Conservation (phyloP, 2,888 invertebrate species). For the Melitaea athalia region DNA sequence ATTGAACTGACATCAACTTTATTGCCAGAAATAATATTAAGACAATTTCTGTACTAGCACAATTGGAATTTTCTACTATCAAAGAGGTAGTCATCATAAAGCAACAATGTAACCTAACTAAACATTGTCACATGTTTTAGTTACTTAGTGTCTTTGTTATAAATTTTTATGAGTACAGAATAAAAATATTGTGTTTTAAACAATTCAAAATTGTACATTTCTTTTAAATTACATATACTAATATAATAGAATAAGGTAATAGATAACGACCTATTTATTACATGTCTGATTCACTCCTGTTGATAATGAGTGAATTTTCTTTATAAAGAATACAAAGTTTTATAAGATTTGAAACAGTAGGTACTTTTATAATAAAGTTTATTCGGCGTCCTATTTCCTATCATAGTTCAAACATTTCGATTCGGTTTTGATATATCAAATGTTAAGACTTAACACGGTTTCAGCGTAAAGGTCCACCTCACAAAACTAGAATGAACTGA, state of each 20-base stretch:
- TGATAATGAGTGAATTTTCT: too few species aligned
- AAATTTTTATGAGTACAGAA: neutral
- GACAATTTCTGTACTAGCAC: slow-evolving; percentile 9
- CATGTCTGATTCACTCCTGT: too few species aligned
- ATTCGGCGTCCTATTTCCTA: neutral
- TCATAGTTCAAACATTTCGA: neutral
- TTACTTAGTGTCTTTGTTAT: neutral
- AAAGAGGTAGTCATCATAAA: slow-evolving; percentile 16
- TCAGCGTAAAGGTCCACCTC: neutral
- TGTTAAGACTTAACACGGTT: neutral
- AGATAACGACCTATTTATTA: too few species aligned
- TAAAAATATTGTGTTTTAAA: too few species aligned
- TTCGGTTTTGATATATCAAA: neutral
- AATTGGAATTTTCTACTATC: slow-evolving; percentile 15
- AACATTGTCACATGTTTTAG: neutral
- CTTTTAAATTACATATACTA: too few species aligned
- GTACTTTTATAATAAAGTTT: neutral
- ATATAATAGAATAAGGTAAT: too few species aligned
- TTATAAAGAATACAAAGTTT: too few species aligned
- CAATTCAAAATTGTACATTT: too few species aligned
- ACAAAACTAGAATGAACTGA: slow-evolving; percentile 2
- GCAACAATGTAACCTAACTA: slow-evolving; percentile 12
- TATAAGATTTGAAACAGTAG: too few species aligned
- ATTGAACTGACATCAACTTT: slow-evolving; percentile 9
- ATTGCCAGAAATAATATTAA: slow-evolving; percentile 26